Evolutionary conservation across 2,113 vertebrate genomes (phyloP), one percentile per base, ranked within the genome.

Genomic region (Halichoeres trimaculatus): DNA sequence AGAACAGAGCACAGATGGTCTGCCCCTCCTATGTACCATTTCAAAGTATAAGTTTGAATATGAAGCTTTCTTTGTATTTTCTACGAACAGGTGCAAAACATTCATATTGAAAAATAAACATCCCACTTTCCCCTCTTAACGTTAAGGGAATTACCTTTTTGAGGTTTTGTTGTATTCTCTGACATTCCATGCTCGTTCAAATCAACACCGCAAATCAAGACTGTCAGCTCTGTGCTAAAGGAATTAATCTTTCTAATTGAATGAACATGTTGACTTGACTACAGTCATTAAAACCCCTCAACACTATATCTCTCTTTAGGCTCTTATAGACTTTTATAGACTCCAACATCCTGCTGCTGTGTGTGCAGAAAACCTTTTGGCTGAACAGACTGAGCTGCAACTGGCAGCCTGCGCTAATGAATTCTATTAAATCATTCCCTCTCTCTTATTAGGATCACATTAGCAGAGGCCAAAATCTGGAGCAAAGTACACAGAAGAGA

Each of bases 391-490:
- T 63, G 59, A 47, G 43, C 71, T 52, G 52, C 51, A 23, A 71
- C 78, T 70, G 16, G 73, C 74, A 79, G 70, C 71, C 72, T 14
- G 52, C 54, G 72, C 69, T 89, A 87, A 92, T 88, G 76, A 88
- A 90, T 89, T 85, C 87, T 78, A 88, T 89, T 85, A 90, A 90
- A 89, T 90, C 83, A 80, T 74, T 76, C 83, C 69, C 76, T 80
- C 76, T 79, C 67, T 66, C 73, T 86, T 86, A 86, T 86, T 89
- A 90, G 76, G 85, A 69, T 61, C 68, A 83, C 87, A 84, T 90
- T 90, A 90, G 77, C 86, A 84, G 77, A 83, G 90, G 83, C 81
- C 84, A 86, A 80, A 89, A 91, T 85, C 84, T 90, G 83, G 84
- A 89, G 81, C 80, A 84, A 89, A 90, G 86, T 74, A 88, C 86